These are phyloP conservation scores for Alethe diademata DNA, from an alignment of 2,113 vertebrate species.

Conservation along the genomic window DNA sequence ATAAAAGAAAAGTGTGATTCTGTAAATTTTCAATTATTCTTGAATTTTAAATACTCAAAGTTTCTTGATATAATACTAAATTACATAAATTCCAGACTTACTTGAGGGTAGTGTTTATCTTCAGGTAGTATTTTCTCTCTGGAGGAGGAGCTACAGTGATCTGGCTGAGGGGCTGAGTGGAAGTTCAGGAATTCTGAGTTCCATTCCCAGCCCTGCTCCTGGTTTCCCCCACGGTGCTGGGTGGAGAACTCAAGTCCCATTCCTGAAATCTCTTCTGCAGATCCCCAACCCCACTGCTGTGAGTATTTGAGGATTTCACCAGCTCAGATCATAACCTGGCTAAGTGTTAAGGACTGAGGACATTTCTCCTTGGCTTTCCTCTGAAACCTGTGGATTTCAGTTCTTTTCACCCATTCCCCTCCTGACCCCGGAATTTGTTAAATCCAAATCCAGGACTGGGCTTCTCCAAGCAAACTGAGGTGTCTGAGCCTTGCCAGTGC, in stretches of 20 bases:
- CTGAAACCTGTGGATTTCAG: neutral
- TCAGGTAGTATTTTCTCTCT: neutral
- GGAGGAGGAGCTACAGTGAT: neutral
- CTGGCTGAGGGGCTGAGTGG: neutral
- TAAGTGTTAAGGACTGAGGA: neutral
- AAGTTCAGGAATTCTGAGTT: neutral
- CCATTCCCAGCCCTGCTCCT: neutral
- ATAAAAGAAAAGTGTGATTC: neutral
- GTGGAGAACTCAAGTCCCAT: neutral
- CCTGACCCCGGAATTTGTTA: neutral
- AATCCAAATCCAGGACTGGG: no score
- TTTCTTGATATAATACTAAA: neutral
- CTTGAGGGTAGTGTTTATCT: neutral
- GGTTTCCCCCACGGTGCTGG: rapidly evolving
- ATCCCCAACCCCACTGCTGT: neutral
- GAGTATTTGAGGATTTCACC: neutral
- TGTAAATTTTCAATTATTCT: neutral
- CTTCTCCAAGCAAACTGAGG: neutral
- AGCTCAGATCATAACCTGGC: neutral
- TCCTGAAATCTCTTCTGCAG: neutral
- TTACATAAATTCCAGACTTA: neutral
- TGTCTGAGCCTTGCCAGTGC: neutral
- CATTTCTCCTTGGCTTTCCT: neutral
- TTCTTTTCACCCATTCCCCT: neutral
- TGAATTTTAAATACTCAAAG: no score